phyloP scores from a whole-genome alignment of 2,888 invertebrate species.

The Enchytraeus crypticus region DNA sequence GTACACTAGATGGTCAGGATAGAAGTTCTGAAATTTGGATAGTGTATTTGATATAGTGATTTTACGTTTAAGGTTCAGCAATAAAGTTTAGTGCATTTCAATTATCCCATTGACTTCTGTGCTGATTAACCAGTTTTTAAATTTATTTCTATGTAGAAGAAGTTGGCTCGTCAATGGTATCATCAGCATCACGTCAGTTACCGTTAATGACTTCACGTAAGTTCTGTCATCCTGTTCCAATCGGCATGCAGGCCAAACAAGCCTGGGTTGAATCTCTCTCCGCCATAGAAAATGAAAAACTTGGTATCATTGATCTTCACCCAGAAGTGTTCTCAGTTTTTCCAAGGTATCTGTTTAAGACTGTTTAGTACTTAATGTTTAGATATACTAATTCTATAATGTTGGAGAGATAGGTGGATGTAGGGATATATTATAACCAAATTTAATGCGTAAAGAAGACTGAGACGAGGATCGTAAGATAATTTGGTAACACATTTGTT shows the following conservation, averaged over 20 bases:
- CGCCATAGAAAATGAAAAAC: slow-evolving; percentile 38
- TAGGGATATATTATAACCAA: background rate
- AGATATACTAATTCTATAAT: background rate
- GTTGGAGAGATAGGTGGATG: background rate
- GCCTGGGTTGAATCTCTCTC: slow-evolving; percentile 48
- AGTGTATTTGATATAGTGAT: no score
- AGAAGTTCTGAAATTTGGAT: no score
- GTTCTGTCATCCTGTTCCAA: slow-evolving; percentile 30
- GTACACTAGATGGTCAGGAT: no score
- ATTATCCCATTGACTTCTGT: no score
- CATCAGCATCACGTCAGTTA: slow-evolving; percentile 3
- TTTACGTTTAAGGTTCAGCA: no score
- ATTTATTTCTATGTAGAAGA: no score
- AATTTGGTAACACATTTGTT: no score
- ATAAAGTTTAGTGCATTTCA: no score
- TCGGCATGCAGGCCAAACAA: slow-evolving; percentile 35
- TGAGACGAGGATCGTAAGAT: no score
- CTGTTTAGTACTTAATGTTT: background rate
- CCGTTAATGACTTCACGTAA: slow-evolving; percentile 39
- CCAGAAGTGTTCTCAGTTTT: slow-evolving; percentile 73
- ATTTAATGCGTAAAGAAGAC: no score
- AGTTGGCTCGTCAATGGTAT: no score
- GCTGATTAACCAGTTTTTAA: no score
- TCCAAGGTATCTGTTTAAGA: slow-evolving; percentile 56
- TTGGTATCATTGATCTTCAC: slow-evolving; percentile 80